Base-by-base conservation (phyloP, 2,113 vertebrate genomes). In the Ailurus styani region DNA sequence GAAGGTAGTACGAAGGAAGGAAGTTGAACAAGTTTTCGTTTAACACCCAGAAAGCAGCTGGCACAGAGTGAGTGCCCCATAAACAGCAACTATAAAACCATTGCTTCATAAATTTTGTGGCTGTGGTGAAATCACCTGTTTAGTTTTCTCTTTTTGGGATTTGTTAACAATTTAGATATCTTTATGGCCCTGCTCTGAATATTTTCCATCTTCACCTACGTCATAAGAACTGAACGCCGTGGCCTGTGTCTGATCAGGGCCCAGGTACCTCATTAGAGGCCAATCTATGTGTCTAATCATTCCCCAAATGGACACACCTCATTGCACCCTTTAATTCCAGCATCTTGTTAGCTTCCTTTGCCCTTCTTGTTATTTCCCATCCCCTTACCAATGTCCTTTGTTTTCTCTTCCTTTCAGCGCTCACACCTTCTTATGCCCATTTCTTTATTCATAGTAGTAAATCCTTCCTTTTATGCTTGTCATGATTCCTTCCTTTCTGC, bases 391-490 rank as follows among this genome's bases (percentile, higher is more conserved):
- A 11, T 4, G 29, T 37, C 64, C n/a, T 17, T 8, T 47, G 47
- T 89, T 42, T 10, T 50, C 54, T 72, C 7, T 70, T 90, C 81
- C 79, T 85, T 95, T 95, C 90, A 66, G 57, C 50, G 84, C 25
- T 79, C 13, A n/a, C 55, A 62, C 96, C 96, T 92, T 91, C 94
- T 88, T 78, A 64, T 50, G 66, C 60, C 64, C 40, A 27, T 93
- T 64, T 94, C 90, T 97, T 97, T 96, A 55, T 97, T 87, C 90
- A 18, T 1, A 23, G 29, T 40, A 90, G 96, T 96, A 95, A 96
- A 94, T 57, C 87, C 87, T 88, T 97, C 81, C 90, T 97, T 97
- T 96, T 27, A 95, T 93, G 96, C 84, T 86, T 93, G 83, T 91
- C 86, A n/a, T 62, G 89, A 50, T 45, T 83, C 79, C 73, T 75